Conservation (phyloP, 2,113 vertebrate species). For the Tautogolabrus adspersus region DNA sequence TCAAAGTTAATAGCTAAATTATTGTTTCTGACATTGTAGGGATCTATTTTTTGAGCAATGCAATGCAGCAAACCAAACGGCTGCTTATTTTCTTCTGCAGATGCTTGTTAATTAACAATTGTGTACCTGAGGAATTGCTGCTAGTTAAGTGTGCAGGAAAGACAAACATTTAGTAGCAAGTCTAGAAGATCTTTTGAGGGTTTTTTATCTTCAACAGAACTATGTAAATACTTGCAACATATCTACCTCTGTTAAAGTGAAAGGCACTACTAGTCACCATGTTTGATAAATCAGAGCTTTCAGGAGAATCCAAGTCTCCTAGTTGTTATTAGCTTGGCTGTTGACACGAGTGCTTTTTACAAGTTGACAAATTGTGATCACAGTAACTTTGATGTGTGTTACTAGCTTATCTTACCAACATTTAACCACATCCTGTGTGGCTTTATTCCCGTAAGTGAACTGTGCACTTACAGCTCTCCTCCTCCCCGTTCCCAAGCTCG, state of each 20-base stretch:
- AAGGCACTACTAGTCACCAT: background rate
- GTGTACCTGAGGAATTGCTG: too few species aligned
- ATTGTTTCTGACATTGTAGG: too few species aligned
- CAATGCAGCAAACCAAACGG: too few species aligned
- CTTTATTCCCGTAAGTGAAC: background rate
- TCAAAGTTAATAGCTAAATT: too few species aligned
- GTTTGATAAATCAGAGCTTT: background rate
- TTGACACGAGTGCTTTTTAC: background rate
- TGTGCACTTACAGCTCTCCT: slow-evolving; percentile 78
- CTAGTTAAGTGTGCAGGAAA: too few species aligned
- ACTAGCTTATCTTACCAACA: background rate
- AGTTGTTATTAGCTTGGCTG: background rate
- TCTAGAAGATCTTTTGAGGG: too few species aligned
- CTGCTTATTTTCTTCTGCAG: too few species aligned
- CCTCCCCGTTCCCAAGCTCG: slow-evolving; percentile 79
- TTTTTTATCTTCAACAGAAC: too few species aligned
- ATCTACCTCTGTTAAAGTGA: background rate
- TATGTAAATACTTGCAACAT: too few species aligned
- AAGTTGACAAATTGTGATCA: background rate
- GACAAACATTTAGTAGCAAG: too few species aligned
- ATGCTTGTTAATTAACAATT: too few species aligned
- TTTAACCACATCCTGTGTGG: background rate
- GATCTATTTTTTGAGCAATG: too few species aligned
- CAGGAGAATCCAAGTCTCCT: background rate
- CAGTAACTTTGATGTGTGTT: background rate